A percentile compares a stretch with the other conserved stretches of the same genome.
phyloP scores from a whole-genome alignment of 2,888 invertebrate species.

The Acleris literana region DNA sequence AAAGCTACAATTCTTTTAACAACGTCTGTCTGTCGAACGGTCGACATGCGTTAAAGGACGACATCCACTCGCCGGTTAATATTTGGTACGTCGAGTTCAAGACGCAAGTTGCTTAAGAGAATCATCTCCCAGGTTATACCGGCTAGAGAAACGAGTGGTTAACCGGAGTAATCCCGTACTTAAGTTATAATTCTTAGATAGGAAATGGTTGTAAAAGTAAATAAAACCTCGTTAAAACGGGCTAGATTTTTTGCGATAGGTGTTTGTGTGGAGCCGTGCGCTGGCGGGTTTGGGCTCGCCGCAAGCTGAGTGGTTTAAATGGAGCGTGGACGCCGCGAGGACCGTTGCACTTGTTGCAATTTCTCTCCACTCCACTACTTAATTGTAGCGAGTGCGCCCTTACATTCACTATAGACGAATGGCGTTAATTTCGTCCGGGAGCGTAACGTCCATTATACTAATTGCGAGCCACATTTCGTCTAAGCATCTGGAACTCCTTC shows the following conservation, averaged over 20 bases:
- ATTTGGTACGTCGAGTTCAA: no score
- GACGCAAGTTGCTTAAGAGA: no score
- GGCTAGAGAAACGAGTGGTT: no score
- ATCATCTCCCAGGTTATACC: no score
- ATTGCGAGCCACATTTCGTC: slow-evolving; percentile 81
- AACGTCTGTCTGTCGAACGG: no score
- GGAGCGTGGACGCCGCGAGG: slow-evolving; percentile 69
- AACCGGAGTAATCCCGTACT: no score
- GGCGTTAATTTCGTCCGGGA: slow-evolving; percentile 71
- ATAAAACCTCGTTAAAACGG: not conserved
- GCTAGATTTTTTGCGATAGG: slow-evolving; percentile 43
- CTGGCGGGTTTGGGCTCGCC: slow-evolving; percentile 54
- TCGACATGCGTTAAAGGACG: no score
- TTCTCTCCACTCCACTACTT: slow-evolving; percentile 72
- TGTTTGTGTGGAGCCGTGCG: slow-evolving; percentile 54
- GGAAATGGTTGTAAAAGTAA: slow-evolving; percentile 30
- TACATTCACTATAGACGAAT: slow-evolving; percentile 72
- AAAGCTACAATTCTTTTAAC: no score
- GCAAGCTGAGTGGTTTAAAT: slow-evolving; percentile 74
- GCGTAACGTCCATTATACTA: slow-evolving; percentile 81
- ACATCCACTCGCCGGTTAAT: no score
- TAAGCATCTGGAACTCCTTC: slow-evolving; percentile 76
- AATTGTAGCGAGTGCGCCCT: slow-evolving; percentile 73
- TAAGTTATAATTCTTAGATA: not conserved
- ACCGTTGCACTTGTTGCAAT: slow-evolving; percentile 80